Conservation (phyloP, 2,797 vertebrate genomes). For the Protonibea diacanthus region DNA sequence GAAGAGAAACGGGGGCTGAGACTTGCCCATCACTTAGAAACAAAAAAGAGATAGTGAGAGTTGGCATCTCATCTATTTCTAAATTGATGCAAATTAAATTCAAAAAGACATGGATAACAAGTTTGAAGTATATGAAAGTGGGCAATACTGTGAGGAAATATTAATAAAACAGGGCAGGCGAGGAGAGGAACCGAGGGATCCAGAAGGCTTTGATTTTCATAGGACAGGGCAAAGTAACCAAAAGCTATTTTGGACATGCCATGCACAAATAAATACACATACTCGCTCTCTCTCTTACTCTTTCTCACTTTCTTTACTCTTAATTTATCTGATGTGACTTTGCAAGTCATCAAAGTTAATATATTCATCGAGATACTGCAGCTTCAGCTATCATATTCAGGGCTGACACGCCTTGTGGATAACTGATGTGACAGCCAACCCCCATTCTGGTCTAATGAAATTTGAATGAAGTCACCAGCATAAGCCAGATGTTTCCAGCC, state of each 20-base stretch:
- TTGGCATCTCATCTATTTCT: conserved; percentile 72
- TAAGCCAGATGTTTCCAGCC: background rate
- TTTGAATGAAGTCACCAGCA: background rate
- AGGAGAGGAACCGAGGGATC: conserved; percentile 45
- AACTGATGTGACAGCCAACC: conserved; percentile 22
- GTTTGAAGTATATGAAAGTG: conserved; percentile 74
- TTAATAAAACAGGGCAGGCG: conserved; percentile 72
- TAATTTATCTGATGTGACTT: conserved; percentile 20
- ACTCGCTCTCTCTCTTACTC: background rate
- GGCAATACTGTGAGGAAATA: conserved; percentile 67
- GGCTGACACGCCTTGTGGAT: conserved; percentile 21
- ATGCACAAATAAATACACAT: conserved; percentile 34
- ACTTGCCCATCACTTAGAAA: conserved; percentile 76
- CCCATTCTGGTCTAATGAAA: conserved; percentile 2
- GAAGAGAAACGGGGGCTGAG: conserved; percentile 71
- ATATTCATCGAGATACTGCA: conserved; percentile 10
- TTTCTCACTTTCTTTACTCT: background rate
- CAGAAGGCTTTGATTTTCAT: conserved; percentile 61
- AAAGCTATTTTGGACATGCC: conserved; percentile 57
- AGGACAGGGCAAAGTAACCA: conserved; percentile 51
- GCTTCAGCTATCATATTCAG: conserved; percentile 9
- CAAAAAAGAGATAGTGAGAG: conserved; percentile 65
- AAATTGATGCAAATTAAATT: conserved; percentile 82
- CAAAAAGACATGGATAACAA: conserved; percentile 77
- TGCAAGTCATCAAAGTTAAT: conserved; percentile 33